Base-by-base conservation (phyloP, 2,797 vertebrate genomes). In the Semotilus atromaculatus region DNA sequence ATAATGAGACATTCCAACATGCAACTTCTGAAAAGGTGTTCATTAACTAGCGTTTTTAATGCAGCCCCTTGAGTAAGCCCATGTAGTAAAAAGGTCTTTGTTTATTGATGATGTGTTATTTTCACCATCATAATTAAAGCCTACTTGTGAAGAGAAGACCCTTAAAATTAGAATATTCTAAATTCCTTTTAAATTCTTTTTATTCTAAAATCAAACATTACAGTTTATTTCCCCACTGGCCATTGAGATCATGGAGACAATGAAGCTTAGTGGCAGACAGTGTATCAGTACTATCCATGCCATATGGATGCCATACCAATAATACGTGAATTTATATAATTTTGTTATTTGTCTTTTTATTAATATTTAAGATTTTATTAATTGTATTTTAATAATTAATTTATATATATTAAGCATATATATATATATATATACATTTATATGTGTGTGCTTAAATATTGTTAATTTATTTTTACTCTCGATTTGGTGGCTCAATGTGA, bases 1-100 rank as follows among this genome's bases (percentile, higher is more conserved):
- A 53, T 89, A 88, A 88, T 88, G 82, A 86, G 88, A 75, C 85
- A 85, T 89, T 86, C 82, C 88, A 84, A 84, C 85, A 88, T 29
- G 79, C 55, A 85, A 77, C 86, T 84, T 85, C 75, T 55, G 84
- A 86, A 58, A 82, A 74, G 70, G 34, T 67, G 60, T 72, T 83
- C 86, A 89, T 89, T 88, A 85, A 82, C 70, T 67, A 71, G 80
- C 11, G 71, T 75, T 76, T 89, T 79, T 80, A 53, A 66, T 83
- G 82, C 71, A 80, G 64, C 60, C 82, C 29, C 79, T 68, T 26
- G 72, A 77, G 80, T 83, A 80, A 19, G 75, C 45, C 74, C 81
- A 72, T 77, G 74, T 85, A 62, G 21, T 53, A 74, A 67, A 84
- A 86, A 88, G 81, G 85, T 80, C 82, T 86, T 88, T 89, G 88